Base-by-base conservation (phyloP, 2,797 vertebrate species). In the Taeniopygia guttata region DNA sequence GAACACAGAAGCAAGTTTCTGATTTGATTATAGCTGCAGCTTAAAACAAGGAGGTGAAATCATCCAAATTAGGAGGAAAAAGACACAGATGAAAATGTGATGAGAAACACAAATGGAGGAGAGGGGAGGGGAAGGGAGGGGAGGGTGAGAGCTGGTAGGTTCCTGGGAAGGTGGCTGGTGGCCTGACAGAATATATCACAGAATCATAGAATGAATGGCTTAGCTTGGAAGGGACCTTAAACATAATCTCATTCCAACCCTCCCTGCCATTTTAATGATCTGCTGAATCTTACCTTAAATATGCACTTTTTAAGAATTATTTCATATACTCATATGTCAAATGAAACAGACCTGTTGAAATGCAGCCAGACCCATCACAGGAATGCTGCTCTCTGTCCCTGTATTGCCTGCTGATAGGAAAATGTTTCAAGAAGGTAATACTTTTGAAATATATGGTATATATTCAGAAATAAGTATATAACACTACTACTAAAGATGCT, bases 121-220 rank as follows among this genome's bases (percentile, higher is more conserved):
- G n/a, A 22, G 54, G 12, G 17, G 42, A 42, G 25, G 18, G 13
- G 23, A 30, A 26, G 18, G 14, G 20, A 59, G 36, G 59, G 38
- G 27, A 42, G 11, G n/a, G 8, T 42, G 45, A 49, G 45, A 45
- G 7, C 22, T 1, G 1, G 13, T 26, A 13, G 13, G 12, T 10
- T 30, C 43, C 69, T 26, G 5, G 59, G 68, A 86, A 55, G 17
- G 30, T 46, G 34, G 2, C 15, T 67, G 14, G 20, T 0, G 0
- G 40, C 38, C 19, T 9, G n/a, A 2, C 5, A 11, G 29, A 49
- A 60, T 26, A 6, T 7, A 22, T 6, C 36, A 62, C 1, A 25
- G 16, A 49, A 14, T 36, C 34, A 56, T 6, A 30, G 22, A 42
- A 55, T 3, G 22, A 42, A 55, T 3, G 19, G 19, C 22, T 60